A percentile compares a stretch with the other conserved stretches of the same genome.
Evolutionary conservation across 2,113 vertebrate genomes (phyloP).

Genomic region (Colius striatus): DNA sequence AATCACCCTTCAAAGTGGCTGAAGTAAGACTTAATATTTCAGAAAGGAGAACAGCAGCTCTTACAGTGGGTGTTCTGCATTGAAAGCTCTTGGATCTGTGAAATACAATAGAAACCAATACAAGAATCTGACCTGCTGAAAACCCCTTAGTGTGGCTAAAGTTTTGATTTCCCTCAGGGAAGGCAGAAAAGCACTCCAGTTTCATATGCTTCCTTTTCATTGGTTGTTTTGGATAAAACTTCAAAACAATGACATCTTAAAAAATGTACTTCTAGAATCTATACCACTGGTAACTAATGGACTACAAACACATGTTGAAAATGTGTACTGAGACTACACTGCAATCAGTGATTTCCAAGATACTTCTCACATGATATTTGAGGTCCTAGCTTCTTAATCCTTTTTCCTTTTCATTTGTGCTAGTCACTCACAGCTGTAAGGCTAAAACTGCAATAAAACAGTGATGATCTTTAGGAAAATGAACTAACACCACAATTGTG

Average conservation of each 20-base stretch:
- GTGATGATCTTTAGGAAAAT: background rate
- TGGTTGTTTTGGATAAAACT: slow-evolving; percentile 55
- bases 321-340: slow-evolving; percentile 11
- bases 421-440: background rate
- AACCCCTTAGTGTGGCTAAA: slow-evolving; percentile 24
- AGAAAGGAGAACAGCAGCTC: slow-evolving; percentile 7
- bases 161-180: slow-evolving; percentile 39
- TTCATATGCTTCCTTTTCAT: slow-evolving; percentile 37
- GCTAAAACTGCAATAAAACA: background rate
- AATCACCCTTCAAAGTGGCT: background rate
- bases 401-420: slow-evolving; percentile 52
- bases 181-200: slow-evolving; percentile 10
- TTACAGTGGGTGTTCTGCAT: background rate
- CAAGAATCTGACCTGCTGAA: slow-evolving; percentile 35
- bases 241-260: slow-evolving; percentile 35
- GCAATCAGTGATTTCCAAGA: slow-evolving; percentile 49
- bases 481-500: background rate
- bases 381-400: background rate
- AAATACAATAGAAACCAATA: background rate
- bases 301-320: slow-evolving; percentile 53
- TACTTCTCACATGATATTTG: background rate
- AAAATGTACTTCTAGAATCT: slow-evolving; percentile 19
- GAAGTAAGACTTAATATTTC: background rate
- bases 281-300: slow-evolving; percentile 43
- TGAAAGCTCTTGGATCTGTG: background rate